Conservation (phyloP, 2,888 invertebrate genomes). For the Glaucopsyche alexis region DNA sequence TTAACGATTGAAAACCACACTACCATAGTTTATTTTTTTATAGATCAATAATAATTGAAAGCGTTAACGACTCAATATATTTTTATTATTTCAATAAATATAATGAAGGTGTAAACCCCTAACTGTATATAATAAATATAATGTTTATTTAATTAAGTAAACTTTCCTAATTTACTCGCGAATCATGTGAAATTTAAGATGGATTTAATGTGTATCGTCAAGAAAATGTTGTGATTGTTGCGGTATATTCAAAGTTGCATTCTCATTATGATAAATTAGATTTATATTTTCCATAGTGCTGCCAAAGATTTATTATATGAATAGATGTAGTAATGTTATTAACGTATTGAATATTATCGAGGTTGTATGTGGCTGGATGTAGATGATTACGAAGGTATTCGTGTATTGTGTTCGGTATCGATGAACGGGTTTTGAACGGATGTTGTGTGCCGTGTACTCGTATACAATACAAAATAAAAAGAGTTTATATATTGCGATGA, state of each 20-base stretch:
- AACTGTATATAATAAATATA: slow-evolving; percentile 56
- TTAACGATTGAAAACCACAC: slow-evolving; percentile 36
- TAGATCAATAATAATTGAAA: slow-evolving; percentile 1
- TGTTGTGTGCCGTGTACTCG: slow-evolving; percentile 51
- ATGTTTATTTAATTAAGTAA: slow-evolving; percentile 39
- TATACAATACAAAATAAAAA: slow-evolving; percentile 69
- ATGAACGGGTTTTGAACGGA: slow-evolving; percentile 43
- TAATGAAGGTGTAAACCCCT: slow-evolving; percentile 75
- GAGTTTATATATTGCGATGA: slow-evolving; percentile 50
- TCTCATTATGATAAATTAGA: slow-evolving; percentile 75
- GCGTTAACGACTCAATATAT: neutral
- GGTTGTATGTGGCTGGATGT: slow-evolving; percentile 61
- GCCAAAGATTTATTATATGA: slow-evolving; percentile 76
- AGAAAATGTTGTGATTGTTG: slow-evolving; percentile 78
- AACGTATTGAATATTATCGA: slow-evolving; percentile 73
- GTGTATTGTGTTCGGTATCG: slow-evolving; percentile 45
- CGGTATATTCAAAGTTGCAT: slow-evolving; percentile 74
- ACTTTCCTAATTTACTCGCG: slow-evolving; percentile 37
- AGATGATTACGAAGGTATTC: slow-evolving; percentile 29
- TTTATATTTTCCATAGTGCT: slow-evolving; percentile 80
- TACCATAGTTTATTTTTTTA: slow-evolving; percentile 58
- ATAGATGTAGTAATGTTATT: slow-evolving; percentile 75
- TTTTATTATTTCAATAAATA: slow-evolving; percentile 45
- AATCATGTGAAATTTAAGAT: slow-evolving; percentile 35
- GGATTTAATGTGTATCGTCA: slow-evolving; percentile 61